A percentile compares a stretch with the other conserved stretches of the same genome.
These are phyloP conservation scores for Acipenser oxyrinchus DNA, from an alignment of 2,797 vertebrate species.

Conservation along the genomic window DNA sequence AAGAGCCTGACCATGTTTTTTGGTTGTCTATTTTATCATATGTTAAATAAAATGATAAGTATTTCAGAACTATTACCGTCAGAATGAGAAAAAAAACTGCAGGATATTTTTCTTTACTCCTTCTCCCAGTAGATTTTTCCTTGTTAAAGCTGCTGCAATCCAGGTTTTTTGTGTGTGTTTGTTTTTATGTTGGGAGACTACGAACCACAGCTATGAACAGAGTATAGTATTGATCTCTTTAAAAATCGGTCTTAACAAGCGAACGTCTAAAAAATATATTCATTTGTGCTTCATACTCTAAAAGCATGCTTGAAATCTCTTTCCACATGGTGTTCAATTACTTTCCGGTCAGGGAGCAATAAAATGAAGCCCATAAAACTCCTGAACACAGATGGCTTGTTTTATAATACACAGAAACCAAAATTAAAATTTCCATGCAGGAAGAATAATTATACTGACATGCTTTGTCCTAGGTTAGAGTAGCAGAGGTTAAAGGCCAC, in stretches of 20 bases:
- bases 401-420: constrained; percentile 22
- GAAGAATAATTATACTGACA: background rate
- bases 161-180: background rate
- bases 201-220: background rate
- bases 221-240: background rate
- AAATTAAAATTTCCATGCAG: constrained; percentile 17
- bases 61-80: too few species aligned
- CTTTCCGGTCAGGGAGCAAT: constrained; percentile 47
- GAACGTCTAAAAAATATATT: background rate
- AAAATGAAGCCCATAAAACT: constrained; percentile 24
- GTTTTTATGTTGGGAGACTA: background rate
- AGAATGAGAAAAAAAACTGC: too few species aligned
- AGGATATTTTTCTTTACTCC: too few species aligned
- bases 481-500: too few species aligned
- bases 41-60: too few species aligned
- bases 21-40: too few species aligned
- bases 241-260: background rate
- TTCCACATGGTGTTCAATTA: constrained; percentile 30
- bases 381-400: constrained; percentile 19
- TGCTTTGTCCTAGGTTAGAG: background rate
- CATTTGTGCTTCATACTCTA: background rate
- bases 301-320: constrained; percentile 25
- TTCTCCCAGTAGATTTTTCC: background rate
- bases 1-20: too few species aligned
- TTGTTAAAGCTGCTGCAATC: background rate